Conservation (phyloP, 2,888 invertebrate species). For the Eupithecia insigniata region DNA sequence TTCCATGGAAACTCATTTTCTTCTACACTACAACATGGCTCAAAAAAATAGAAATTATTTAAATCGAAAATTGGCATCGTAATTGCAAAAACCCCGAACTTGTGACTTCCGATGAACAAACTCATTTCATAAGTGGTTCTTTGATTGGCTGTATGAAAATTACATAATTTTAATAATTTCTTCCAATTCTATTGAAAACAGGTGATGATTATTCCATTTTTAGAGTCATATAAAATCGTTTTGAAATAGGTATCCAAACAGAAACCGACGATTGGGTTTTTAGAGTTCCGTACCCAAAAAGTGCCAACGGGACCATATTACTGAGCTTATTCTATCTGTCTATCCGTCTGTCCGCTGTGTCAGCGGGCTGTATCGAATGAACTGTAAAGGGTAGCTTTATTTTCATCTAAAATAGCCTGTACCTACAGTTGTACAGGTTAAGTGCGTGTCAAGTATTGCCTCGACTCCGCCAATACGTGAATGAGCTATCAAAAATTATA, state of each 20-base stretch:
- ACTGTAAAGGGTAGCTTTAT: too few relatives aligned
- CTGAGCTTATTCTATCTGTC: too few relatives aligned
- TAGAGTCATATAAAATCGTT: background rate
- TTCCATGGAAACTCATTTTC: background rate
- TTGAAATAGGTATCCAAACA: too few relatives aligned
- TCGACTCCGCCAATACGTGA: too few relatives aligned
- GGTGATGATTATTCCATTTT: background rate
- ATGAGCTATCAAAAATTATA: background rate
- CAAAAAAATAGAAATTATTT: background rate
- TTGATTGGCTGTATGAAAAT: conserved; percentile 8
- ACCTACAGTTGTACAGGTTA: too few relatives aligned
- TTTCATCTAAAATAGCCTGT: too few relatives aligned
- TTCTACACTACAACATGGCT: background rate
- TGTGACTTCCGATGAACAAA: conserved; percentile 13
- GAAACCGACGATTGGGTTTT: too few relatives aligned
- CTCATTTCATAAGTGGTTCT: conserved; percentile 4
- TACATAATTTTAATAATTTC: background rate
- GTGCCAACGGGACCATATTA: too few relatives aligned
- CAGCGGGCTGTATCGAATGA: too few relatives aligned
- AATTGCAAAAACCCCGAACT: conserved; percentile 5
- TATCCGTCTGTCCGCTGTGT: too few relatives aligned
- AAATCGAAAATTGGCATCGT: conserved; percentile 6
- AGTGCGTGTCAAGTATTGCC: too few relatives aligned
- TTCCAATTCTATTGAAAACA: background rate
- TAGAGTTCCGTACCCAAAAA: too few relatives aligned